phyloP scores from a whole-genome alignment of 2,888 invertebrate species.

The Torymus aiolomorphi region DNA sequence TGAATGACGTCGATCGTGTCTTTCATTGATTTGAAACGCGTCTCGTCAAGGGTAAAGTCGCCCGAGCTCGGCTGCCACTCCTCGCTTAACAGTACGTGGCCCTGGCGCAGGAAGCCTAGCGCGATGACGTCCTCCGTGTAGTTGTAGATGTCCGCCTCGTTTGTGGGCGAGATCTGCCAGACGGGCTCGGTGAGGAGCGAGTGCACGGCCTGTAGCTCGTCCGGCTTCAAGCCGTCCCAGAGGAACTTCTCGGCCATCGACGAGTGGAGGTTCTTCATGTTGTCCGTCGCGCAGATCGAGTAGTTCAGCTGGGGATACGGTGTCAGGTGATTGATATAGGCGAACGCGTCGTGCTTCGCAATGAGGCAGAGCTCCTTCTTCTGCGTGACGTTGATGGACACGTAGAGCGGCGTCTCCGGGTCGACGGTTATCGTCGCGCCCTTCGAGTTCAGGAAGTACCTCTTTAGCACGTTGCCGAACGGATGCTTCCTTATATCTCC shows the following conservation, averaged over 20 bases:
- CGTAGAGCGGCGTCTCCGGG: constrained; percentile 86
- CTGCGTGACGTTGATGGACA: constrained; percentile 82
- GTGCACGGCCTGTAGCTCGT: constrained; percentile 84
- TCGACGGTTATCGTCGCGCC: constrained; percentile 89
- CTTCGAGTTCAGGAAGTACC: constrained; percentile 91
- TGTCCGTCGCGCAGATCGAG: constrained; percentile 88
- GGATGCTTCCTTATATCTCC: constrained; percentile 85
- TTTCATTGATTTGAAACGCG: constrained; percentile 86
- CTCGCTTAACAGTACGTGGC: constrained; percentile 87
- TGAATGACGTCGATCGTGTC: constrained; percentile 88
- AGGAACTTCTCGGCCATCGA: constrained; percentile 87
- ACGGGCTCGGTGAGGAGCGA: constrained; percentile 89
- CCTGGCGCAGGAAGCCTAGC: constrained; percentile 85
- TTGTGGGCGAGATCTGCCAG: constrained; percentile 88
- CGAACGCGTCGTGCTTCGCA: constrained; percentile 88
- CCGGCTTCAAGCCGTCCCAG: constrained; percentile 89
- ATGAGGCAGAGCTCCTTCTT: constrained; percentile 83
- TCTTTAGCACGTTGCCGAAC: constrained; percentile 88
- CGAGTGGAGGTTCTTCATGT: constrained; percentile 87
- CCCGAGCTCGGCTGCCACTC: constrained; percentile 91
- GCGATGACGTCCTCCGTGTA: constrained; percentile 91
- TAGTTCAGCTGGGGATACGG: constrained; percentile 86
- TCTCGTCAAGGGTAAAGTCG: constrained; percentile 88
- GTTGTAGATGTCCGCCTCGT: constrained; percentile 84
- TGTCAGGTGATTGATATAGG: constrained; percentile 84